Conservation (phyloP, 2,797 vertebrate genomes). For the Amniataba percoides region DNA sequence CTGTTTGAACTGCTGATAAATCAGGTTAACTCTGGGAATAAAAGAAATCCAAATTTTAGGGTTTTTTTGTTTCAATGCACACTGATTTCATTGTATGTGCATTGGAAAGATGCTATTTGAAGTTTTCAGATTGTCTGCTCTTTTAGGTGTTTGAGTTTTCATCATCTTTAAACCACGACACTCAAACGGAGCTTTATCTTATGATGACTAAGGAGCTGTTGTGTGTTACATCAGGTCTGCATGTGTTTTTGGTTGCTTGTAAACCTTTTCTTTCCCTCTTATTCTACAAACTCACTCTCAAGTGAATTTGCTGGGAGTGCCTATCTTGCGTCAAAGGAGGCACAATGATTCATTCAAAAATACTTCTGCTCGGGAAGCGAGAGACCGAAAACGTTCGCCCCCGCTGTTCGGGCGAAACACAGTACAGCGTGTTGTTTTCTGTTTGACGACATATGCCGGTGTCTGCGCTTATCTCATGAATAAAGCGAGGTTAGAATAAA, state of each 20-base stretch:
- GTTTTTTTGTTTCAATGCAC: too few species aligned
- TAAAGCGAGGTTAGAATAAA: conserved; percentile 47
- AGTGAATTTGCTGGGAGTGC: conserved; percentile 7
- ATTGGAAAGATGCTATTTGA: not conserved
- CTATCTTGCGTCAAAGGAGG: conserved; percentile 32
- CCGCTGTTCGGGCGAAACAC: conserved; percentile 37
- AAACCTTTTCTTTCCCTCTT: conserved; percentile 3
- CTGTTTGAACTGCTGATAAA: not conserved
- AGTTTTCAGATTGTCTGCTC: not conserved
- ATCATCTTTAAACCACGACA: not conserved
- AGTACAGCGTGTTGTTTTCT: conserved; percentile 29
- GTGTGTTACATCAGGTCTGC: not conserved
- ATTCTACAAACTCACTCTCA: conserved; percentile 19
- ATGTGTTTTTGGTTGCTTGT: conserved; percentile 2
- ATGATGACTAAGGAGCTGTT: not conserved
- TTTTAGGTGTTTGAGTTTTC: too few species aligned
- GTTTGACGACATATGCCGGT: conserved; percentile 47
- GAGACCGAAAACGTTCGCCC: conserved; percentile 37
- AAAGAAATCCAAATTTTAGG: too few species aligned
- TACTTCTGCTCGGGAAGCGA: not conserved
- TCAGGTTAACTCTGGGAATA: not conserved
- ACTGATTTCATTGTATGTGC: not conserved
- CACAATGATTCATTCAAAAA: conserved; percentile 28
- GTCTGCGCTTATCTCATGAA: conserved; percentile 38
- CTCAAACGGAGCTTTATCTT: conserved; percentile 12